Conservation (phyloP, 1,140 invertebrate genomes). For the Heliconius melpomene region DNA sequence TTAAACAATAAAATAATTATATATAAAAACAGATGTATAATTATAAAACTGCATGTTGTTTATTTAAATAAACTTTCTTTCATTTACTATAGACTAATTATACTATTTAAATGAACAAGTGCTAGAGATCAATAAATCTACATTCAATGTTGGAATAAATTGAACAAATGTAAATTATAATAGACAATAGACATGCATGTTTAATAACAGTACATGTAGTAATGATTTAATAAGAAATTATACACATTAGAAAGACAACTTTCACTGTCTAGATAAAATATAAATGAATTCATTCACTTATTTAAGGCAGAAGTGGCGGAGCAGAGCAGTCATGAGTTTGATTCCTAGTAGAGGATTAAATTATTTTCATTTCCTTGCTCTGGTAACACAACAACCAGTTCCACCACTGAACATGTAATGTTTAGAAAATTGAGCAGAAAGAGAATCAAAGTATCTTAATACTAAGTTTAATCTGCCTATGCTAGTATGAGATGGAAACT, state of each 20-base stretch:
- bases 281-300: neutral
- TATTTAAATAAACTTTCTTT: neutral
- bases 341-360: too few species aligned
- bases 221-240: conserved; percentile 17
- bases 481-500: too few species aligned
- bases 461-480: too few species aligned
- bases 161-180: conserved; percentile 25
- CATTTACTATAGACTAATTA: neutral
- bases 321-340: too few species aligned
- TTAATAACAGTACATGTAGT: conserved; percentile 7
- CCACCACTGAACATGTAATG: too few species aligned
- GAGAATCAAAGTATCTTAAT: too few species aligned
- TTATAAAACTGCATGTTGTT: neutral
- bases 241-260: conserved; percentile 10
- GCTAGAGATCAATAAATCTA: conserved; percentile 2
- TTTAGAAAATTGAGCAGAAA: too few species aligned
- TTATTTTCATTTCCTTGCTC: too few species aligned
- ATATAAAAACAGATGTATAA: neutral
- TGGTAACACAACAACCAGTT: too few species aligned
- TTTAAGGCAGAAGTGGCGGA: too few species aligned
- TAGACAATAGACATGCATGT: conserved; percentile 14
- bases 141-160: conserved; percentile 19
- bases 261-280: conserved; percentile 20
- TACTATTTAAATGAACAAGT: conserved; percentile 3
- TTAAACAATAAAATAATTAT: neutral